Evolutionary conservation across 2,888 invertebrate genomes (phyloP).

Genomic region (Linhomoeus sp.): DNA sequence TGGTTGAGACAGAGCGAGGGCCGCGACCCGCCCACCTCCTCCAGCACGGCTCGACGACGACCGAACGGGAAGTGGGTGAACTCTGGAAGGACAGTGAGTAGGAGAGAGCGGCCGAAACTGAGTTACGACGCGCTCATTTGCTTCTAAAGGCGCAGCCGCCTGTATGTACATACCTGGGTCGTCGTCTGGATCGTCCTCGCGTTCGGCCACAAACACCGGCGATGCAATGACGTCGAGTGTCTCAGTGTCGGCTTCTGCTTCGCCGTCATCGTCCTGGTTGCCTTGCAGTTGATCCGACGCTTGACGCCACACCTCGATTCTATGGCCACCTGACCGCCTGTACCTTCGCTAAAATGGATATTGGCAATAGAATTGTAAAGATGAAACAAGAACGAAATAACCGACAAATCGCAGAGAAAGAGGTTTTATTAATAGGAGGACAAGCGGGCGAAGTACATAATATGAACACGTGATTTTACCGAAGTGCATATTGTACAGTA

Average conservation of each 20-base stretch:
- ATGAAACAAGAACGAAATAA: no score
- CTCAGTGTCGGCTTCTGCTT: background rate
- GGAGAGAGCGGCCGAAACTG: background rate
- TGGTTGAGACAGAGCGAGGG: background rate
- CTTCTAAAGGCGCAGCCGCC: no score
- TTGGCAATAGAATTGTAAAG: no score
- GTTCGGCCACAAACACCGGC: background rate
- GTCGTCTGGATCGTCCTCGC: background rate
- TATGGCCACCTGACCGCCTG: no score
- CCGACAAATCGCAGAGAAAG: no score
- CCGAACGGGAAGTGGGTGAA: conserved; percentile 2
- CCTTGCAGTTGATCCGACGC: no score
- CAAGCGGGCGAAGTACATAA: no score
- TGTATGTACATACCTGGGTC: background rate
- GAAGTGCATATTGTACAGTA: no score
- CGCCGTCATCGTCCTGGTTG: background rate
- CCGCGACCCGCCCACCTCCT: background rate
- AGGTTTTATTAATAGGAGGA: no score
- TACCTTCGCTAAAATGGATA: no score
- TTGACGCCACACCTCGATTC: no score
- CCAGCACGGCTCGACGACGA: background rate
- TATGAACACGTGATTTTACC: no score
- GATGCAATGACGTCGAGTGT: conserved; percentile 1
- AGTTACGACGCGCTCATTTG: background rate
- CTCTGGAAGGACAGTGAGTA: background rate